phyloP scores from a whole-genome alignment of 1,140 invertebrate species.

The Microplitis demolitor region DNA sequence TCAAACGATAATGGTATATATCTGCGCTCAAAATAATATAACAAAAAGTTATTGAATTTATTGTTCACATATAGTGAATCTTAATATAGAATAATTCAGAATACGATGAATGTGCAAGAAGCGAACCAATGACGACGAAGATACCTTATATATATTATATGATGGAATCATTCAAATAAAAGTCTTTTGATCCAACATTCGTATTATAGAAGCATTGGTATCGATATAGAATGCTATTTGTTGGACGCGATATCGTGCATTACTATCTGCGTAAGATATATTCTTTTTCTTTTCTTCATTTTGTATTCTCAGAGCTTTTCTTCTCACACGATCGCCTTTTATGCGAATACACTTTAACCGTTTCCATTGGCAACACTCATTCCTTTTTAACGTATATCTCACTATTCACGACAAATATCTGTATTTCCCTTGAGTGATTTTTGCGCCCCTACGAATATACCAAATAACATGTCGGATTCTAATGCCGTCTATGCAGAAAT shows the following conservation, averaged over 20 bases:
- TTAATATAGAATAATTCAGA: neutral
- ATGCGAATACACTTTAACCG: too few relatives aligned
- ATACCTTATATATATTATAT: neutral
- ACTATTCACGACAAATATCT: neutral
- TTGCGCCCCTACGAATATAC: neutral
- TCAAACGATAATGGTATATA: too few relatives aligned
- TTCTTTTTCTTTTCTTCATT: neutral
- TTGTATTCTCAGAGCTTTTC: neutral
- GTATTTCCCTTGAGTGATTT: neutral
- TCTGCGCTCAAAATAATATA: neutral
- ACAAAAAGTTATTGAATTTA: neutral
- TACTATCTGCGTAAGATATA: neutral
- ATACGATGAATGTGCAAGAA: neutral
- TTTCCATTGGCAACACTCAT: neutral
- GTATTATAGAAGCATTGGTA: neutral
- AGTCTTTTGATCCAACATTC: neutral
- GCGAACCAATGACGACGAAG: neutral
- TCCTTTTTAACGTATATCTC: neutral
- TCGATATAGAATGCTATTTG: neutral
- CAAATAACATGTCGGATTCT: too few relatives aligned
- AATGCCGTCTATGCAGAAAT: too few relatives aligned
- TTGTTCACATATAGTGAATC: neutral
- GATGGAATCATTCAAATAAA: neutral
- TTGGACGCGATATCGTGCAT: neutral
- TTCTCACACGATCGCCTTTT: neutral